These are phyloP conservation scores for Morpho achilles DNA, from an alignment of 2,888 invertebrate genomes.

Conservation along the genomic window DNA sequence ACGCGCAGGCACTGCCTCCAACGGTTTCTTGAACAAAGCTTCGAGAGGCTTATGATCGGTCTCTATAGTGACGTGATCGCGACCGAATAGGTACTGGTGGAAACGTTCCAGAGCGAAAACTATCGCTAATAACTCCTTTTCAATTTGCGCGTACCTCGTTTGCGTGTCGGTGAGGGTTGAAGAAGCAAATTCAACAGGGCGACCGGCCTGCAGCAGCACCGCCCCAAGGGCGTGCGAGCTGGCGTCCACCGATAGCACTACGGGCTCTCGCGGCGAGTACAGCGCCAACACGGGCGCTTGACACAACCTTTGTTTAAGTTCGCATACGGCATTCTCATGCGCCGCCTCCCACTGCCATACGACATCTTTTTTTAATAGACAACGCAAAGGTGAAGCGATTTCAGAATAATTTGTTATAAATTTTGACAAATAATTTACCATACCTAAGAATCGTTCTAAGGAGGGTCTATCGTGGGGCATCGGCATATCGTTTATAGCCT, in stretches of 20 bases:
- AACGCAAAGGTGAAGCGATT: conserved; percentile 7
- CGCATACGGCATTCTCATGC: conserved; percentile 4
- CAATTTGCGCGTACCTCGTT: conserved; percentile 29
- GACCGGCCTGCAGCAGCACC: conserved; percentile 25
- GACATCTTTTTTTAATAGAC: conserved; percentile 18
- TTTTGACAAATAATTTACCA: conserved; percentile 23
- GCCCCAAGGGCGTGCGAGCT: conserved; percentile 23
- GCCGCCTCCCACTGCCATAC: conserved; percentile 21
- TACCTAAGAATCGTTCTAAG: conserved; percentile 27
- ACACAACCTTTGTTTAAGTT: conserved; percentile 14
- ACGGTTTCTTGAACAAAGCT: conserved; percentile 31
- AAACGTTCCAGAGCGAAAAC: background rate
- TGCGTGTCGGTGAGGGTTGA: conserved; percentile 27
- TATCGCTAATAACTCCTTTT: conserved; percentile 1
- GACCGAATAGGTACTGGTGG: background rate
- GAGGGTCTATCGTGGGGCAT: conserved; percentile 10
- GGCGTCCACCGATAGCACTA: conserved; percentile 31
- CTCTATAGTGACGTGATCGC: conserved; percentile 11
- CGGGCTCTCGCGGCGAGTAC: conserved; percentile 15
- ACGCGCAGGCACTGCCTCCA: conserved; percentile 26
- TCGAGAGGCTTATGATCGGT: conserved; percentile 37
- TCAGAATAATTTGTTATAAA: conserved; percentile 22
- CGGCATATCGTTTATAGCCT: conserved; percentile 13
- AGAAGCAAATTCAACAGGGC: conserved; percentile 27
- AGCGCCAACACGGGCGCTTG: conserved; percentile 26